phyloP scores from a whole-genome alignment of 2,113 vertebrate species.

The Orthonyx spaldingii region DNA sequence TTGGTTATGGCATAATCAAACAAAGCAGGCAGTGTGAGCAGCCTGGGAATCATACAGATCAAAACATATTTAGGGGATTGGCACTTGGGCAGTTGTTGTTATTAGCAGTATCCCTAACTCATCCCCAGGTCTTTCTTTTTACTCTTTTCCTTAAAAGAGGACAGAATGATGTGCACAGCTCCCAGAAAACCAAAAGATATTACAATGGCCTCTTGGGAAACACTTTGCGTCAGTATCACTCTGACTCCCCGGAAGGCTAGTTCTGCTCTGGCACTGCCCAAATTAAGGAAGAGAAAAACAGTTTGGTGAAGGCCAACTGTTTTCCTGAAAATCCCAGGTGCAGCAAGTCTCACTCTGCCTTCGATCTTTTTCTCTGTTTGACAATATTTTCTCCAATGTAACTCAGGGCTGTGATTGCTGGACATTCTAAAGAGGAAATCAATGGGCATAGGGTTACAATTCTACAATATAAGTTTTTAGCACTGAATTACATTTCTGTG shows the following conservation, averaged over 20 bases:
- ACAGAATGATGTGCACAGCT: not conserved
- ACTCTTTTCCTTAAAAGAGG: not conserved
- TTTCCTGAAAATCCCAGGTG: not conserved
- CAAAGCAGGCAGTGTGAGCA: not conserved
- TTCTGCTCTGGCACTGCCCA: not conserved
- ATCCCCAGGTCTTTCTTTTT: not conserved
- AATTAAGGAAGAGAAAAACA: not conserved
- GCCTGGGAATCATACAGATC: not conserved
- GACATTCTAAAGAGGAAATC: constrained; percentile 23
- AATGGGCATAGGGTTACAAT: constrained; percentile 46
- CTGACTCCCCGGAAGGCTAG: not conserved
- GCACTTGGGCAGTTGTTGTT: not conserved
- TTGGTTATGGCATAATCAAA: not conserved
- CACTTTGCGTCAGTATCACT: not conserved
- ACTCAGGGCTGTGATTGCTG: not conserved
- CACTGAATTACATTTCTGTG: not conserved
- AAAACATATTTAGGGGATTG: not conserved
- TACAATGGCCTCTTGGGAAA: not conserved
- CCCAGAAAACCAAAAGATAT: not conserved
- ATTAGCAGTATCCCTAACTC: not conserved
- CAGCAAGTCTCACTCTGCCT: not conserved
- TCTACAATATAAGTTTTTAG: not conserved
- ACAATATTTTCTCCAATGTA: constrained; percentile 6
- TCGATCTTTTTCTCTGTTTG: constrained; percentile 21
- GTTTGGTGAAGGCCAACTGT: not conserved